Evolutionary conservation across 2,797 vertebrate species (phyloP).

Genomic region (Lycodopsis pacificus): DNA sequence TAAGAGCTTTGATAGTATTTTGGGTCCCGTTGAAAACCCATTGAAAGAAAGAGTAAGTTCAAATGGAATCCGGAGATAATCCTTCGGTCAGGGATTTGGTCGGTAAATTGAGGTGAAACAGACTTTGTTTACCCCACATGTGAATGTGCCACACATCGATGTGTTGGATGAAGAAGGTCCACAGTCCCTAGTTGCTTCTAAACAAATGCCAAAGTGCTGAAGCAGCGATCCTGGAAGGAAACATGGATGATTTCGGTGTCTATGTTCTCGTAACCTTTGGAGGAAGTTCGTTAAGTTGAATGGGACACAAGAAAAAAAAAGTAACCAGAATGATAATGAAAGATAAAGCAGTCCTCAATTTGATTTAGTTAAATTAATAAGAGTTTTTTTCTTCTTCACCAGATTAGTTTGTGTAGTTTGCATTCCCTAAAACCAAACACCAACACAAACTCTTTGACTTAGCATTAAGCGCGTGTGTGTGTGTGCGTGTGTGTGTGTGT

Average conservation of each 20-base stretch:
- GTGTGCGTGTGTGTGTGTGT: conserved; percentile 37
- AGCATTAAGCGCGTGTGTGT: conserved; percentile 38
- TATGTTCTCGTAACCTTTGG: neutral
- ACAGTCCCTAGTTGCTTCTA: too few relatives aligned
- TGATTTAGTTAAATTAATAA: neutral
- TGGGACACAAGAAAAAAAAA: neutral
- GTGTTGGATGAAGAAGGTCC: too few relatives aligned
- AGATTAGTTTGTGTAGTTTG: neutral
- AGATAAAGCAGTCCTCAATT: neutral
- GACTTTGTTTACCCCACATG: too few relatives aligned
- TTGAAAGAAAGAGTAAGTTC: too few relatives aligned
- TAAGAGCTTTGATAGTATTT: too few relatives aligned
- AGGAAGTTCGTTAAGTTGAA: neutral
- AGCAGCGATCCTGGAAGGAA: neutral
- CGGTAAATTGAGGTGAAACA: too few relatives aligned
- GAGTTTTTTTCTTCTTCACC: conserved; percentile 4
- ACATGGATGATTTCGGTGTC: conserved; percentile 7
- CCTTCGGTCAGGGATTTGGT: too few relatives aligned
- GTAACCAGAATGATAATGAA: neutral
- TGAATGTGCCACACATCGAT: too few relatives aligned
- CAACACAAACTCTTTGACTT: conserved; percentile 16
- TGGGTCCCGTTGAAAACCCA: too few relatives aligned
- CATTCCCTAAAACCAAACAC: neutral
- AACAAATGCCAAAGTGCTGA: too few relatives aligned
- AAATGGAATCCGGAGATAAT: too few relatives aligned